A percentile compares a stretch with the other conserved stretches of the same genome.
Evolutionary conservation across 2,797 vertebrate species (phyloP).

Genomic region (Sylvilagus floridanus): DNA sequence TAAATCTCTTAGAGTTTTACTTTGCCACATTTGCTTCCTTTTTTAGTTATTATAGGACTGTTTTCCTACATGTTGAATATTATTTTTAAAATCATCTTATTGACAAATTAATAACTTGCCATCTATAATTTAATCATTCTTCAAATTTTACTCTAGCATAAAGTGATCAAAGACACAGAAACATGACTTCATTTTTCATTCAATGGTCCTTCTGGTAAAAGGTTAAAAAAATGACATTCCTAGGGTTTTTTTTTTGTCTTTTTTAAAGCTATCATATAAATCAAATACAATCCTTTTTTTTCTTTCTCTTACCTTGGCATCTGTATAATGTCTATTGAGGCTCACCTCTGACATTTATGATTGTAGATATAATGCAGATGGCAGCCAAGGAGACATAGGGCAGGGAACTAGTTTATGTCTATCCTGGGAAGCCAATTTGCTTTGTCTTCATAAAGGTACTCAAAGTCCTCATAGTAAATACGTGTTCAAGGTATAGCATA

Average conservation of each 20-base stretch:
- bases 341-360: slow-evolving; percentile 78
- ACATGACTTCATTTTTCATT: slow-evolving; percentile 36
- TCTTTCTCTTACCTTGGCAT: slow-evolving; percentile 52
- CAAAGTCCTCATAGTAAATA: slow-evolving; percentile 47
- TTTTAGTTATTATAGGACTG: neutral
- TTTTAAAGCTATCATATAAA: slow-evolving; percentile 64
- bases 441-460: slow-evolving; percentile 37
- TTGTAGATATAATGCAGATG: slow-evolving; percentile 77
- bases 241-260: neutral
- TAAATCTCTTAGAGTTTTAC: slow-evolving; percentile 22
- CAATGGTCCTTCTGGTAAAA: slow-evolving; percentile 15
- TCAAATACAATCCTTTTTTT: slow-evolving; percentile 43
- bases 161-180: slow-evolving; percentile 30
- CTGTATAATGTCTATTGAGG: slow-evolving; percentile 72
- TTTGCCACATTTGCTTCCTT: neutral
- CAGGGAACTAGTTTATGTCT: slow-evolving; percentile 38
- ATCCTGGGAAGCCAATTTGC: slow-evolving; percentile 68
- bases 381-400: slow-evolving; percentile 37
- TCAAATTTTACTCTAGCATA: slow-evolving; percentile 3
- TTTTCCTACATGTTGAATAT: slow-evolving; percentile 38
- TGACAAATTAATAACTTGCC: slow-evolving; percentile 18
- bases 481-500: slow-evolving; percentile 53
- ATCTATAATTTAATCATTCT: slow-evolving; percentile 29
- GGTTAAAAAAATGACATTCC: neutral
- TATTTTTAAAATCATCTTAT: neutral